phyloP scores from a whole-genome alignment of 2,113 vertebrate species.

The Scartelaos histophorus region DNA sequence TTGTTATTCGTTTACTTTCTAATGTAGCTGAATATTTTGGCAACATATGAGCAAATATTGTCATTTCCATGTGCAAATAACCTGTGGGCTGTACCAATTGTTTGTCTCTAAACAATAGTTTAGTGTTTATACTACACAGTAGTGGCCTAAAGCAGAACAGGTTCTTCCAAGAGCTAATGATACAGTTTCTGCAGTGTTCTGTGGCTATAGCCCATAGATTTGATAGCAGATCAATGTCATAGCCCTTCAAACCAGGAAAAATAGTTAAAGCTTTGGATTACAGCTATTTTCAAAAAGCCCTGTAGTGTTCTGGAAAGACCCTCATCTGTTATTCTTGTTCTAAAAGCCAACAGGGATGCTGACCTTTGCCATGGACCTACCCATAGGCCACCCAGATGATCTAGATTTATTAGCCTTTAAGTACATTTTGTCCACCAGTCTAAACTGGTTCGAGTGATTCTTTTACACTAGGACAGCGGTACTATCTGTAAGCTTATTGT shows the following conservation, averaged over 20 bases:
- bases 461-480: too few species aligned
- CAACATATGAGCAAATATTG: not conserved
- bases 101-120: constrained; percentile 31
- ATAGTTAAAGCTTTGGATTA: not conserved
- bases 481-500: not conserved
- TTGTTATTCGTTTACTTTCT: not conserved
- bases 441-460: not conserved
- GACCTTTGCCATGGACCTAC: not conserved
- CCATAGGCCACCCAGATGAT: not conserved
- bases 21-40: not conserved
- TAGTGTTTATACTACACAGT: constrained; percentile 32
- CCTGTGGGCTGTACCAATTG: not conserved
- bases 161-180: constrained; percentile 34
- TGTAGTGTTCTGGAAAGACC: not conserved
- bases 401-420: not conserved
- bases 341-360: not conserved
- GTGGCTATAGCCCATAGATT: not conserved
- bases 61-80: not conserved
- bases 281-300: not conserved
- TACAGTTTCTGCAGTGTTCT: not conserved
- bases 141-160: constrained; percentile 27
- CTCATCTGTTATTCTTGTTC: not conserved
- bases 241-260: not conserved
- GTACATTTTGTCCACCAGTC: not conserved
- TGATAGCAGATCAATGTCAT: not conserved